Base-by-base conservation (phyloP, 1,140 invertebrate species). In the Cepaea nemoralis region DNA sequence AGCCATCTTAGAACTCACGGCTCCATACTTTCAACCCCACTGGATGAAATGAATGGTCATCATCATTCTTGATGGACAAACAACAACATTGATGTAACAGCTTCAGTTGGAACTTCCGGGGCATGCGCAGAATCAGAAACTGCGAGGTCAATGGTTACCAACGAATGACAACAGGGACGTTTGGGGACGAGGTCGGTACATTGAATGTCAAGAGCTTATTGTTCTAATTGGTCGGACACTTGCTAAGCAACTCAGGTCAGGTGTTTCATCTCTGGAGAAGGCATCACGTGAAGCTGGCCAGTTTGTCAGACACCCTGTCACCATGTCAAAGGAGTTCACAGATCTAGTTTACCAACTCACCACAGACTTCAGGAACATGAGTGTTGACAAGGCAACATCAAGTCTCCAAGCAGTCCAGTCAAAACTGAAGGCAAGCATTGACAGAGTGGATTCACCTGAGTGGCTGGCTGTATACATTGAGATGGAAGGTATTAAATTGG, bases 241-340 rank as follows among this genome's bases (percentile, higher is more conserved):
- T 33, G n/a, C 63, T 40, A 24, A 8, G 16, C 59, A 35, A 69
- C 31, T 79, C 8, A 79, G 37, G 42, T 67, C 59, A 16, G 77
- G 77, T 3, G 24, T 79, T 1, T 33, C 59, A 10, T 19, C 77
- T 40, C 42, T 79, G n/a, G 77, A 79, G 24, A 79, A 69, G 40
- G 77, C 66, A 31, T 79, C 59, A 16, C 1, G 8, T 45, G 59
- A 67, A 45, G 59, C 42, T 48, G 77, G 77, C 31, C 59, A 79
- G 66, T 79, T 79, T 79, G 42, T 45, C 19, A 79, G 63, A n/a
- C 59, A 79, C 66, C 77, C 77, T 45, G 69, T 79, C n/a, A 48
- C 59, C 37, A 79, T 45, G 39, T 67, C 77, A 39, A 27, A 69
- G 27, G 77, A 79, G 37, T 79, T 67, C 77, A 79, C 63, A 48